phyloP scores from a whole-genome alignment of 2,113 vertebrate genomes.

The Laticauda laticaudata region DNA sequence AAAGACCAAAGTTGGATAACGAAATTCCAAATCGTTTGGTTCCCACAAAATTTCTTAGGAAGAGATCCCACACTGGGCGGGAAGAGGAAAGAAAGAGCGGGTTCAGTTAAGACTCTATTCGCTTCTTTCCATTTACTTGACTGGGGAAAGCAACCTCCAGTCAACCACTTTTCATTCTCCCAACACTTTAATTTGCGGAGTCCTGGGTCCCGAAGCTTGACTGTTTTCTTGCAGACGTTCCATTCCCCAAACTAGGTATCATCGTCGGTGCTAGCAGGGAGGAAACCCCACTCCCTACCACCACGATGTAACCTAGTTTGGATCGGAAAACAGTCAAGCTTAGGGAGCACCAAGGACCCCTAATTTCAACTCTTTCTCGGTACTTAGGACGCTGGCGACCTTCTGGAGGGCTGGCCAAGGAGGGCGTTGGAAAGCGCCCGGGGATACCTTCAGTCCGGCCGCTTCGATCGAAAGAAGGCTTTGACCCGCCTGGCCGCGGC shows the following conservation, averaged over 20 bases:
- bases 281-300: not conserved
- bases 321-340: not conserved
- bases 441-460: not conserved
- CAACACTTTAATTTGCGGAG: not conserved
- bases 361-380: not conserved
- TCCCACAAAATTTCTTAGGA: not conserved
- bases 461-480: no score
- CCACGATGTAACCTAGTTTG: not conserved
- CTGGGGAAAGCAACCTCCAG: not conserved
- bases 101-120: not conserved
- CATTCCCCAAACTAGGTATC: not conserved
- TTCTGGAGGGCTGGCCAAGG: no score
- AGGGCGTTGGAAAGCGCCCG: not conserved
- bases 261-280: no score
- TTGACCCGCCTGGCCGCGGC: not conserved
- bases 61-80: not conserved
- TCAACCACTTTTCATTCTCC: not conserved
- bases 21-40: not conserved
- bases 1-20: not conserved
- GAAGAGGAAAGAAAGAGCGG: not conserved
- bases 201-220: not conserved
- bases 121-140: not conserved
- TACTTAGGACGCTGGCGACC: not conserved
- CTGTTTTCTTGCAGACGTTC: not conserved
- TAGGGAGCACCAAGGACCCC: not conserved